Evolutionary conservation across 2,888 invertebrate genomes (phyloP), one percentile per base, ranked within the genome.

Genomic region (Eristalis intricaria): DNA sequence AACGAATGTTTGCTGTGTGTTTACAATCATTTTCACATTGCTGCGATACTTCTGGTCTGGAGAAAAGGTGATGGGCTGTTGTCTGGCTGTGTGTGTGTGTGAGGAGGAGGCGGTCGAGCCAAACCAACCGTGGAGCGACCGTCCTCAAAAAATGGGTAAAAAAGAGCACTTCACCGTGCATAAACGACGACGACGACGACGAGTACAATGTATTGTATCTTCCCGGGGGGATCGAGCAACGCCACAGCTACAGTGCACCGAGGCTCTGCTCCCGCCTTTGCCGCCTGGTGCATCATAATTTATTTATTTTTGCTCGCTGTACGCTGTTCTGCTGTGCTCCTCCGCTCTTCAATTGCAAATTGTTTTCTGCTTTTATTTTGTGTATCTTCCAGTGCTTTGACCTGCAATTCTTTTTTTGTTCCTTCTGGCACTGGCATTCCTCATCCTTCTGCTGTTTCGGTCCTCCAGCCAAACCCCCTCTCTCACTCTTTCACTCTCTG

Each of bases 281-380:
- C 43, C 50, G 19, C 50, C 63, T 76, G 79, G 65, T 74, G 82
- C 82, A 82, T 73, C 82, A 84, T 84, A 76, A 81, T 85, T 76
- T 76, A 76, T 85, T 73, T 58, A 63, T 69, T 68, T 81, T 81
- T 73, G 26, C 19, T 70, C 38, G 23, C 60, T 50, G 50, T 22
- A 71, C 29, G 5, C 23, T n/a, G 19, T 19, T n/a, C n/a, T 22
- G 4, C 22, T 50, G 38, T 22, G 22, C 26, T 83, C 68, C 68
- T 38, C 56, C 35, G 61, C 66, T 50, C 26, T 83, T 78, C 68
- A 74, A 68, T 63, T 40, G 23, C 56, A 43, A 7, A 43, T 64
- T 74, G 32, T 23, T 70, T 64, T 60, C 26, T 58, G 23, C 11
- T 58, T 50, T 60, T 60, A 5, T 50, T 35, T 56, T 58, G 23